A percentile compares a stretch with the other conserved stretches of the same genome.
Conservation (phyloP, 2,888 invertebrate genomes). For the Noctua comes region DNA sequence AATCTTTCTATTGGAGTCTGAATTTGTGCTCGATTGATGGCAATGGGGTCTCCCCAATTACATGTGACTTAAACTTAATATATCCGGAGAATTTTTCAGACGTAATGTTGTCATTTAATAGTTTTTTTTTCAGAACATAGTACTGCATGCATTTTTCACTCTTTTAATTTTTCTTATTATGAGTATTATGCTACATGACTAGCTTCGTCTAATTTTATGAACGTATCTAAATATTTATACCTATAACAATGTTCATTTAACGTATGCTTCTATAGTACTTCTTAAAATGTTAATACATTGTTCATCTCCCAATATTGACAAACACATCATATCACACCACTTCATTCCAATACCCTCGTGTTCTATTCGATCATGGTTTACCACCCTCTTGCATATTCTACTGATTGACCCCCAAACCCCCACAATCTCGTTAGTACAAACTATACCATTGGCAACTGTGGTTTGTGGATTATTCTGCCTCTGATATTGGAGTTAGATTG, state of each 20-base stretch:
- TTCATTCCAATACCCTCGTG: not conserved
- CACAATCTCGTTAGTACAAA: constrained; percentile 45
- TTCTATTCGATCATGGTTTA: constrained; percentile 24
- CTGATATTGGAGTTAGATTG: constrained; percentile 49
- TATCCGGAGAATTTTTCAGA: not conserved
- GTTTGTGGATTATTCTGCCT: constrained; percentile 47
- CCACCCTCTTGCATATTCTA: constrained; percentile 28
- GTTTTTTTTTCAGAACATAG: not conserved
- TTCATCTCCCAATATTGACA: too few species aligned
- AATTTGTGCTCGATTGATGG: too few species aligned
- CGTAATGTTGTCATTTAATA: not conserved
- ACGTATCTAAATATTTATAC: too few species aligned
- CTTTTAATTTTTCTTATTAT: not conserved
- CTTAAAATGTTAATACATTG: not conserved
- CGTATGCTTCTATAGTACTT: not conserved
- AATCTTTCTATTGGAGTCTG: too few species aligned
- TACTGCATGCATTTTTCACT: not conserved
- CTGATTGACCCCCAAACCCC: constrained; percentile 30
- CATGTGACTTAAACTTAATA: too few species aligned
- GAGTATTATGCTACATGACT: too few species aligned
- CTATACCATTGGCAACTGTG: constrained; percentile 44
- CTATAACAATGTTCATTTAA: not conserved
- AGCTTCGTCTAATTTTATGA: too few species aligned
- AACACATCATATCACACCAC: not conserved
- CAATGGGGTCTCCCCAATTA: too few species aligned